Percentiles rank a stretch among this genome's conserved stretches.
These are phyloP conservation scores for Cyanoramphus novaezelandiae DNA, from an alignment of 2,113 vertebrate species.

Conservation along the genomic window DNA sequence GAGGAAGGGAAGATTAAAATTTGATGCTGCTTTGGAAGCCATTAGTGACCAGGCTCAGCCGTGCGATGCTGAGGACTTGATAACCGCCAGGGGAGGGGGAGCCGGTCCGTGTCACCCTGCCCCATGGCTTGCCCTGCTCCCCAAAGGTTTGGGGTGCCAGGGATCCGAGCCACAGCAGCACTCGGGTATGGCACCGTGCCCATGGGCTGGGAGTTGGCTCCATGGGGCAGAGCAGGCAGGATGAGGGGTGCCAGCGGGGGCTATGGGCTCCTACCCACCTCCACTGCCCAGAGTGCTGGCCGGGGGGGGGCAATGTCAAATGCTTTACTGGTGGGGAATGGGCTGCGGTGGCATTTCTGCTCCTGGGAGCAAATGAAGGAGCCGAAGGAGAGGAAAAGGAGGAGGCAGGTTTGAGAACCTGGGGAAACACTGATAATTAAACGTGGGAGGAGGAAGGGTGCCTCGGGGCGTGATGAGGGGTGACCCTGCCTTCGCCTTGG, in stretches of 20 bases:
- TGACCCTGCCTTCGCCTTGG: neutral
- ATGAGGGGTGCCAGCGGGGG: neutral
- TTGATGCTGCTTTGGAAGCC: constrained; percentile 67
- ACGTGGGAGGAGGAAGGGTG: neutral
- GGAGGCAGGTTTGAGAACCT: neutral
- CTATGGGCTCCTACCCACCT: fast-evolving
- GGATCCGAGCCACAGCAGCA: fast-evolving
- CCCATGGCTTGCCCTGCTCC: neutral
- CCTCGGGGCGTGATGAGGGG: fast-evolving
- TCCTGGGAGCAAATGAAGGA: neutral
- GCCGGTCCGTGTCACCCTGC: fast-evolving
- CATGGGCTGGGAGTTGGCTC: fast-evolving
- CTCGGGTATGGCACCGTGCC: neutral
- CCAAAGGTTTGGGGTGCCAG: neutral
- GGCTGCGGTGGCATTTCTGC: neutral
- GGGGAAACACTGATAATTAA: neutral
- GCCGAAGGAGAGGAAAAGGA: neutral
- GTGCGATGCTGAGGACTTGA: constrained; percentile 67
- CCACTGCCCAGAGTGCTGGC: neutral
- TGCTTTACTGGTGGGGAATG: neutral
- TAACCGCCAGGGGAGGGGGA: neutral
- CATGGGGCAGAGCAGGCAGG: neutral
- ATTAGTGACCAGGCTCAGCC: constrained; percentile 54
- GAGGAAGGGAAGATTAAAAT: constrained; percentile 52
- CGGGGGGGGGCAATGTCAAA: neutral